Percentiles rank a stretch among this genome's conserved stretches.
These are phyloP conservation scores for Ibidorhyncha struthersii DNA, from an alignment of 2,113 vertebrate genomes.

Conservation along the genomic window DNA sequence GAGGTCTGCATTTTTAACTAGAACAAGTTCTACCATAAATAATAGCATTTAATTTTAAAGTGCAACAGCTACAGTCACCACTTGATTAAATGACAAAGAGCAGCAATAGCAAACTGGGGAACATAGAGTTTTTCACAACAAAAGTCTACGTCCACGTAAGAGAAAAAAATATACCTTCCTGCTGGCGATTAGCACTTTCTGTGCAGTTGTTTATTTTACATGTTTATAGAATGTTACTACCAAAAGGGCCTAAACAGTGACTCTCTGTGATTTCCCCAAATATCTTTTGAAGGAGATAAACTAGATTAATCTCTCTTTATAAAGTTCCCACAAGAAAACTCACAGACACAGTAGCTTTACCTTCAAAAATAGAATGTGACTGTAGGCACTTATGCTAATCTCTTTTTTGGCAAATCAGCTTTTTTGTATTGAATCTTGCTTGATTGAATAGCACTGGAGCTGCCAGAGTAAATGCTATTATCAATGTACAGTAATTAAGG, in stretches of 20 bases:
- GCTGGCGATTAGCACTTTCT: slow-evolving; percentile 1
- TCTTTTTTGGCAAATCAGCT: slow-evolving; percentile 77
- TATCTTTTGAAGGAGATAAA: slow-evolving; percentile 60
- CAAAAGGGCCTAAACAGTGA: slow-evolving; percentile 6
- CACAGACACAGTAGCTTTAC: slow-evolving; percentile 69
- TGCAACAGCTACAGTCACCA: slow-evolving; percentile 46
- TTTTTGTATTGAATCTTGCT: slow-evolving; percentile 76
- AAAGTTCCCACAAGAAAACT: slow-evolving; percentile 67
- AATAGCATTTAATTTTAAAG: slow-evolving; percentile 67
- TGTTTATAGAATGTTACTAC: slow-evolving; percentile 25
- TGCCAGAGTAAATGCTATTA: slow-evolving; percentile 78
- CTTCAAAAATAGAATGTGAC: slow-evolving; percentile 78
- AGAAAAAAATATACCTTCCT: background rate
- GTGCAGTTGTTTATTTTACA: background rate
- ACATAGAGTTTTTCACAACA: background rate
- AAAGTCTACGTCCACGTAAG: background rate
- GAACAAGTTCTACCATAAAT: slow-evolving; percentile 56
- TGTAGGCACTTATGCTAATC: slow-evolving; percentile 74
- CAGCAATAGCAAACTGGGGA: background rate
- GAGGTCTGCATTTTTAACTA: slow-evolving; percentile 61
- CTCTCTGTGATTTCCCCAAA: background rate
- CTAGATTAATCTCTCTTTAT: slow-evolving; percentile 65
- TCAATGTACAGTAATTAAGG: slow-evolving; percentile 77
- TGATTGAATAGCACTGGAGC: slow-evolving; percentile 74
- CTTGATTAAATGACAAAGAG: slow-evolving; percentile 65